Evolutionary conservation across 2,888 invertebrate species (phyloP).

Genomic region (Dendrolimus houi): DNA sequence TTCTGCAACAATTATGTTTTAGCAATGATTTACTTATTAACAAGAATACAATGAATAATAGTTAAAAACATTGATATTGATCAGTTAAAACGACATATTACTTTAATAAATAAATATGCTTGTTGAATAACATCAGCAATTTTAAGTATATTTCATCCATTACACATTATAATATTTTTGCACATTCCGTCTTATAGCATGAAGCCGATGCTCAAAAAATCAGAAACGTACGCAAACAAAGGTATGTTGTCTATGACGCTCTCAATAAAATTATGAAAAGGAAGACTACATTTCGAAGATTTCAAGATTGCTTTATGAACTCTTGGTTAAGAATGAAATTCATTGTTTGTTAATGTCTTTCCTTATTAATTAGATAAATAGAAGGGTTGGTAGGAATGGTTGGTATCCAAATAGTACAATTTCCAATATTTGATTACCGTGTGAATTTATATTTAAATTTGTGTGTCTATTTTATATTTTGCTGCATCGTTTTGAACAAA

Average conservation of each 20-base stretch:
- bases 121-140: too few relatives aligned
- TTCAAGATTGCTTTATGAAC: constrained; percentile 37
- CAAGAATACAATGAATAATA: too few relatives aligned
- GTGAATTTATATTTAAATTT: background rate
- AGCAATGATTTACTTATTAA: too few relatives aligned
- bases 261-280: background rate
- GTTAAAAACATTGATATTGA: too few relatives aligned
- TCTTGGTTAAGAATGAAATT: constrained; percentile 36
- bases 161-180: too few relatives aligned
- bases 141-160: too few relatives aligned
- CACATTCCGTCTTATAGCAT: too few relatives aligned
- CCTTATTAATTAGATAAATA: constrained; percentile 43
- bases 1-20: too few relatives aligned
- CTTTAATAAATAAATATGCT: too few relatives aligned
- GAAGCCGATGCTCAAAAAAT: too few relatives aligned
- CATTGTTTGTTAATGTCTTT: constrained; percentile 33
- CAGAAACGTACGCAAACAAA: background rate
- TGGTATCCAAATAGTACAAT: constrained; percentile 22
- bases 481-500: background rate
- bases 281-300: constrained; percentile 8
- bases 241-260: background rate
- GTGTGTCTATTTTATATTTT: background rate
- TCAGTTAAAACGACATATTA: too few relatives aligned
- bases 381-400: constrained; percentile 18
- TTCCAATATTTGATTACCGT: constrained; percentile 11